phyloP scores from a whole-genome alignment of 2,888 invertebrate genomes.

The Eurois occulta region DNA sequence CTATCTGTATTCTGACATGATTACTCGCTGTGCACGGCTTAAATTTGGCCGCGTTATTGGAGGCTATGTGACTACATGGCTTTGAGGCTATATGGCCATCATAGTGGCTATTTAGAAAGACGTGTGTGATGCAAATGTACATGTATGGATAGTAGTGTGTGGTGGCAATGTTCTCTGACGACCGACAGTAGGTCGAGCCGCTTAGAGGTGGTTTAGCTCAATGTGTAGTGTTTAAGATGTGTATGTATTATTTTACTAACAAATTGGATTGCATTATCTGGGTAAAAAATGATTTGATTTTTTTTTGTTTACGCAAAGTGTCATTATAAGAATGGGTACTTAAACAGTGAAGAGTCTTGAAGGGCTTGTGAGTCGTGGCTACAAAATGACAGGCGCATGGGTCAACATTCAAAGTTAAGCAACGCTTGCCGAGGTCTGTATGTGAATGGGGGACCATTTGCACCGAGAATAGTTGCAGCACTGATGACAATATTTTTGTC shows the following conservation, averaged over 20 bases:
- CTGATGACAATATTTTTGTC: too few species aligned
- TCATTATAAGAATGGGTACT: background rate
- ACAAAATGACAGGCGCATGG: background rate
- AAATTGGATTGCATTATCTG: too few species aligned
- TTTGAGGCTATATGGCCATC: conserved; percentile 16
- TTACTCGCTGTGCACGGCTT: conserved; percentile 40
- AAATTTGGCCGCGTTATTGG: conserved; percentile 32
- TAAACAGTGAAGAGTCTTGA: background rate
- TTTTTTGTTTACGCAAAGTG: background rate
- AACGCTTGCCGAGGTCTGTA: background rate
- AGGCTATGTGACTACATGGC: conserved; percentile 6
- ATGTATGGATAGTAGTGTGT: conserved; percentile 11
- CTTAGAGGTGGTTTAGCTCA: background rate
- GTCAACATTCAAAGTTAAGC: background rate
- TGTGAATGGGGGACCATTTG: background rate
- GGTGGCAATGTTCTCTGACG: background rate
- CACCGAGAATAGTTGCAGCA: too few species aligned
- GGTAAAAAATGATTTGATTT: too few species aligned
- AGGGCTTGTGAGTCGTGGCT: background rate
- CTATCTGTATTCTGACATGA: conserved; percentile 61
- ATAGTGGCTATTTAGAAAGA: conserved; percentile 46
- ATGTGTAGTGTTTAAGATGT: too few species aligned
- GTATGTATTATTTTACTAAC: too few species aligned
- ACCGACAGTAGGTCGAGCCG: background rate
- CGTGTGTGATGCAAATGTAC: conserved; percentile 35